Evolutionary conservation across 2,797 vertebrate genomes (phyloP), one percentile per base, ranked within the genome.

Genomic region (Liasis olivaceus): DNA sequence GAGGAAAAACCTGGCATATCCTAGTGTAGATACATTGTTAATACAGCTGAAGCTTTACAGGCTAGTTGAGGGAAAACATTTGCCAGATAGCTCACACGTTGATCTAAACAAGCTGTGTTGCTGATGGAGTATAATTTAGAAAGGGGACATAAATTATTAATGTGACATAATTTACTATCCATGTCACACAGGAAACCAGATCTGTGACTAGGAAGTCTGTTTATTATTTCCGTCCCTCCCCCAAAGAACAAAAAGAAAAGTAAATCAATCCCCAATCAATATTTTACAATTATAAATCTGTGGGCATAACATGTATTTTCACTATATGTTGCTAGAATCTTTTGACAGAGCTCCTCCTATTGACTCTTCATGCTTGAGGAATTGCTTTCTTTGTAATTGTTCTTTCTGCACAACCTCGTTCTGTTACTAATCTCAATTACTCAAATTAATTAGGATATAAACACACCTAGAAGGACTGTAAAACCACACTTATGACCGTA

Each of bases 371-470:
- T 81, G 47, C 90, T 87, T 85, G 5, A 26, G 58, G 89, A 42
- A 59, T 89, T 94, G 91, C 56, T 92, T 87, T 89, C 90, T 59
- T 31, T 91, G 59, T n/a, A 72, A 0, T 51, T 47, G 13, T n/a
- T 87, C 56, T 92, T 91, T 85, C 5, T 0, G 1, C 2, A 4
- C 14, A 90, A 81, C 54, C 87, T 94, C 64, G 2, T 13, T 66
- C 93, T 87, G 84, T 42, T 95, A 85, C 90, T 95, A 47, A 92
- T 95, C 88, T 85, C 63, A 31, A 81, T 72, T 94, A 92, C 93
- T 95, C 81, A 94, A 94, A 95, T 94, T 96, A 96, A 96, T 96
- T 94, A 93, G 95, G 93, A 87, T 93, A 94, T 94, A 95, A 96
- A 81, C 81, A 90, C 85, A 93, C 77, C 93, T 94, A 91, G 94